phyloP scores from a whole-genome alignment of 2,888 invertebrate genomes.

The Elmis aenea region DNA sequence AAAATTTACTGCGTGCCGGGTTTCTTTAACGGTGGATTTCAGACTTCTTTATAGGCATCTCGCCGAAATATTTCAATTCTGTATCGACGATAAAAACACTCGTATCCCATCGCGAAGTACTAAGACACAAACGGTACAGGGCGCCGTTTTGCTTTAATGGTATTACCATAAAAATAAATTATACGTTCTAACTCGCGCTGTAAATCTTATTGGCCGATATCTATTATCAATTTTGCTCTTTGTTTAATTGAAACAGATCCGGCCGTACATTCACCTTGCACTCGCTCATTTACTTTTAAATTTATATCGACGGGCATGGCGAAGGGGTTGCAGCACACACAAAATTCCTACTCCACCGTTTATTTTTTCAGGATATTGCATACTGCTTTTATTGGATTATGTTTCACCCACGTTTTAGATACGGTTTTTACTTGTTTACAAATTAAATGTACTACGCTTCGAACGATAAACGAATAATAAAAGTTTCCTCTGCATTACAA shows the following conservation, averaged over 20 bases:
- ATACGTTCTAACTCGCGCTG: constrained; percentile 8
- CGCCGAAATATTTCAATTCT: constrained; percentile 17
- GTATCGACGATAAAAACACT: constrained; percentile 19
- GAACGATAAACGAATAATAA: too few species aligned
- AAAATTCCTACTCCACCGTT: too few species aligned
- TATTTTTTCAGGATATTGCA: too few species aligned
- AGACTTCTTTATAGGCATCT: constrained; percentile 7
- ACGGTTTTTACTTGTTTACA: too few species aligned
- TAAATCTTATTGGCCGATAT: constrained; percentile 13
- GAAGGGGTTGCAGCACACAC: too few species aligned
- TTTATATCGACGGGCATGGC: too few species aligned
- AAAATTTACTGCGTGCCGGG: constrained; percentile 22
- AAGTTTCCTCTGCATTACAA: too few species aligned
- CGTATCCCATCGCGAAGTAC: constrained; percentile 8
- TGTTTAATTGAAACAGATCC: constrained; percentile 6
- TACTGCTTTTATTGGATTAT: too few species aligned
- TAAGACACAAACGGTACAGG: constrained; percentile 6
- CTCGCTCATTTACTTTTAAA: too few species aligned
- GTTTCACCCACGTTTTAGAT: too few species aligned
- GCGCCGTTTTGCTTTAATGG: constrained; percentile 14
- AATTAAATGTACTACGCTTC: too few species aligned
- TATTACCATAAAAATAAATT: constrained; percentile 20
- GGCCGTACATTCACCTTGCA: too few species aligned
- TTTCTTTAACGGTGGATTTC: constrained; percentile 20
- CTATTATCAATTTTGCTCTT: constrained; percentile 13